Evolutionary conservation across 1,140 invertebrate genomes (phyloP), one percentile per base, ranked within the genome.

Genomic region (Trinorchestia longiramus): DNA sequence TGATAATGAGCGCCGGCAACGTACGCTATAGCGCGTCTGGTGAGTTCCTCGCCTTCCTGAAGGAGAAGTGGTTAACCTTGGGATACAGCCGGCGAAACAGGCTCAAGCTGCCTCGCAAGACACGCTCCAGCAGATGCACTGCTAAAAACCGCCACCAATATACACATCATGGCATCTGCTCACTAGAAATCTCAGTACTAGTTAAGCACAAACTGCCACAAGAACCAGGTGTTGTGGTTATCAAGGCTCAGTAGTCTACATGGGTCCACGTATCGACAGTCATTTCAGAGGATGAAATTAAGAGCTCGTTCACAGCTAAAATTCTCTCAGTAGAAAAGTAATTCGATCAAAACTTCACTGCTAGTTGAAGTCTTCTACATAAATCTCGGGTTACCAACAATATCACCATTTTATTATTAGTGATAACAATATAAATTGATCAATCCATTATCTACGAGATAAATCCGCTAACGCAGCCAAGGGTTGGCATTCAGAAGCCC

Each of bases 1-100:
- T 90, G 28, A 90, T 90, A 90, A 90, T 90, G 43, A 90, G n/a
- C 43, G 88, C n/a, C 88, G 43, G 88, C 88, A 42, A 90, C 88
- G 88, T 90, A 90, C 88, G 88, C 88, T 90, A 90, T 90, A 90
- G 88, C 88, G 88, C 88, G 88, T 28, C 88, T 90, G 42, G 43
- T 90, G 43, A 90, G 28, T 28, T 77, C 62, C 88, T 90, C 41
- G 88, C 43, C 88, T 90, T 90, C 88, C 92, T 94, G 92, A 17
- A 94, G 41, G 43, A 94, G 92, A 94, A 94, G 92, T 43, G 92
- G 92, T 94, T 94, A 94, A 40, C 92, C 92, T 94, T 94, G 92
- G 40, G 92, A 44, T 40, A 1, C 36, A 47, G 92, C 92, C 92
- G 92, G 92, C 44, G 44, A 44, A 94, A 94, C 92, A 43, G 92